Evolutionary conservation across 2,888 invertebrate species (phyloP).

Genomic region (Hirudinaria manillensis): DNA sequence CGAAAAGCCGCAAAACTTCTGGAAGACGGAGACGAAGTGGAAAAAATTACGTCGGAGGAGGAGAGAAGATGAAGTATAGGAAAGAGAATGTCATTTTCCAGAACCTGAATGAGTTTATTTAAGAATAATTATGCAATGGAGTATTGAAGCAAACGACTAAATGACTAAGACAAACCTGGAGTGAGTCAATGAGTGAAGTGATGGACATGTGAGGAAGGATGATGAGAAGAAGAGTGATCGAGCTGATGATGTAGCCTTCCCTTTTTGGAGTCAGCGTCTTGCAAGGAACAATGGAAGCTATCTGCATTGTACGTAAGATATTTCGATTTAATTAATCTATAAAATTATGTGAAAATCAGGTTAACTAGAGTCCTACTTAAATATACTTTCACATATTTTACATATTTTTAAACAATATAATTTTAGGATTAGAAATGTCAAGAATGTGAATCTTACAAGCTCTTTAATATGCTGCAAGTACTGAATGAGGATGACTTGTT

Average conservation of each 20-base stretch:
- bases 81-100: conserved; percentile 74
- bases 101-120: conserved; percentile 41
- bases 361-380: too few species aligned
- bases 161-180: conserved; percentile 59
- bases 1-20: conserved; percentile 74
- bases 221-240: conserved; percentile 46
- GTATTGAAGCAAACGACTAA: background rate
- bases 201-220: conserved; percentile 49
- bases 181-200: conserved; percentile 47
- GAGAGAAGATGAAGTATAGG: conserved; percentile 76
- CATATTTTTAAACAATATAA: too few species aligned
- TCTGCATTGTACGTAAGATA: too few species aligned
- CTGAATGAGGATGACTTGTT: conserved; percentile 52
- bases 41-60: conserved; percentile 73
- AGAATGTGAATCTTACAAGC: conserved; percentile 42
- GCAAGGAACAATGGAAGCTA: too few species aligned
- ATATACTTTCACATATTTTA: background rate
- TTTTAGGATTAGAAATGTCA: too few species aligned
- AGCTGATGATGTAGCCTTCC: conserved; percentile 60
- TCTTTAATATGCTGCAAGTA: conserved; percentile 51
- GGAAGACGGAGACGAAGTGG: conserved; percentile 62
- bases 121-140: background rate
- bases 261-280: conserved; percentile 66
- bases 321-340: too few species aligned
- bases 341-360: too few species aligned